Evolutionary conservation across 2,888 invertebrate species (phyloP).

Genomic region (Pristionchus fissidentatus): DNA sequence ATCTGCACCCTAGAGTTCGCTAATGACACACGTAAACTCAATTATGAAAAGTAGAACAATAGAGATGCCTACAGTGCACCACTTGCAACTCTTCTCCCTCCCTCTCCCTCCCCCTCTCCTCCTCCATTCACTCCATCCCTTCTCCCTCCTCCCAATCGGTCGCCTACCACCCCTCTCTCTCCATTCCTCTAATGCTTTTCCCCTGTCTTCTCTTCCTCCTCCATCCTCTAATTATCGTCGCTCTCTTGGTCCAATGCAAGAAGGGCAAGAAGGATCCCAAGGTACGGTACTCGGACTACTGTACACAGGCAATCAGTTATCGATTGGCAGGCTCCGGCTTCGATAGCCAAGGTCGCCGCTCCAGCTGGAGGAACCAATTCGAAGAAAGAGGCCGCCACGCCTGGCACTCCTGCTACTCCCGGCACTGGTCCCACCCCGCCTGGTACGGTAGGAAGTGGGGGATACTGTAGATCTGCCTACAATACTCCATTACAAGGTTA

Average conservation of each 20-base stretch:
- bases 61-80: no score
- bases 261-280: slow-evolving; percentile 29
- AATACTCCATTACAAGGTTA: background rate
- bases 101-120: slow-evolving; percentile 38
- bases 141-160: slow-evolving; percentile 53
- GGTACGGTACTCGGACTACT: slow-evolving; percentile 20
- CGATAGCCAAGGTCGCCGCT: background rate
- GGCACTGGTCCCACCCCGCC: background rate
- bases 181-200: background rate
- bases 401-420: background rate
- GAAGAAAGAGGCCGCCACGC: slow-evolving; percentile 8
- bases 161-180: background rate
- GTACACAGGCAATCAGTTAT: background rate
- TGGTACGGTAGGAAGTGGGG: slow-evolving; percentile 32
- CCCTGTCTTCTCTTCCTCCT: background rate
- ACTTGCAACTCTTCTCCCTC: background rate
- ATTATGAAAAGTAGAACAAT: no score
- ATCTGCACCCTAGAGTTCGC: no score
- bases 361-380: slow-evolving; percentile 1
- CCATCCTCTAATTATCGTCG: slow-evolving; percentile 4
- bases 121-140: slow-evolving; percentile 56
- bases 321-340: background rate
- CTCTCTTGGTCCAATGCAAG: slow-evolving; percentile 18
- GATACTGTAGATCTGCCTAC: slow-evolving; percentile 7
- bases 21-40: no score